These are phyloP conservation scores for Capitulum mitella DNA, from an alignment of 2,888 invertebrate species.

Conservation along the genomic window DNA sequence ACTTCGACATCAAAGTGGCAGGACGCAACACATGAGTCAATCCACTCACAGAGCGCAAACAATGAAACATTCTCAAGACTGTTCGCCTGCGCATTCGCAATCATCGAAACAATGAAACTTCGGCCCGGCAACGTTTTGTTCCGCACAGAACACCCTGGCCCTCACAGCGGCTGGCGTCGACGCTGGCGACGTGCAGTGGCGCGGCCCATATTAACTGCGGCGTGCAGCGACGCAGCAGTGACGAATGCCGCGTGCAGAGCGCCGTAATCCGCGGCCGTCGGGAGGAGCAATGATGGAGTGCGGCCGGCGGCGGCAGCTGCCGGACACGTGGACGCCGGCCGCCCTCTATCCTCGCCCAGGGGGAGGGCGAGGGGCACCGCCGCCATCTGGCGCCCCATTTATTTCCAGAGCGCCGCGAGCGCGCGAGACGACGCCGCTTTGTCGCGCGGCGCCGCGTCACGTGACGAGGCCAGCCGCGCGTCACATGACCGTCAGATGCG, in stretches of 20 bases:
- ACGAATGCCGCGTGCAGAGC: background rate
- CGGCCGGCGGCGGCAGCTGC: slow-evolving; percentile 12
- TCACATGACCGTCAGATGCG: background rate
- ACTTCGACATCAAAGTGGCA: too few relatives aligned
- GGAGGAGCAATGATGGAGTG: background rate
- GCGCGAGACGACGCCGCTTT: background rate
- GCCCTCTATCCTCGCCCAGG: background rate
- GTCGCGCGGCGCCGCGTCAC: background rate
- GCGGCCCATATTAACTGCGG: background rate
- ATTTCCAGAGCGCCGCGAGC: background rate
- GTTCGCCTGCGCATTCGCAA: too few relatives aligned
- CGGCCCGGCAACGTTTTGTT: too few relatives aligned
- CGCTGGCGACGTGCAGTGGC: too few relatives aligned
- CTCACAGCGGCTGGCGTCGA: too few relatives aligned
- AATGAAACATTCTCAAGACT: too few relatives aligned
- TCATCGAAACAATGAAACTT: too few relatives aligned
- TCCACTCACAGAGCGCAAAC: too few relatives aligned
- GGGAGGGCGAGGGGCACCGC: background rate
- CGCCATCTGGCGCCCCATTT: background rate
- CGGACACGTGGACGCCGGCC: background rate
- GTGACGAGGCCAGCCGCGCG: background rate
- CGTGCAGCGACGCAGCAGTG: background rate
- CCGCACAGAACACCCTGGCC: too few relatives aligned
- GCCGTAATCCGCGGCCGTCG: background rate
- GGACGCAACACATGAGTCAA: too few relatives aligned